Conservation (phyloP, 2,113 vertebrate genomes). For the Accipiter cooperii region DNA sequence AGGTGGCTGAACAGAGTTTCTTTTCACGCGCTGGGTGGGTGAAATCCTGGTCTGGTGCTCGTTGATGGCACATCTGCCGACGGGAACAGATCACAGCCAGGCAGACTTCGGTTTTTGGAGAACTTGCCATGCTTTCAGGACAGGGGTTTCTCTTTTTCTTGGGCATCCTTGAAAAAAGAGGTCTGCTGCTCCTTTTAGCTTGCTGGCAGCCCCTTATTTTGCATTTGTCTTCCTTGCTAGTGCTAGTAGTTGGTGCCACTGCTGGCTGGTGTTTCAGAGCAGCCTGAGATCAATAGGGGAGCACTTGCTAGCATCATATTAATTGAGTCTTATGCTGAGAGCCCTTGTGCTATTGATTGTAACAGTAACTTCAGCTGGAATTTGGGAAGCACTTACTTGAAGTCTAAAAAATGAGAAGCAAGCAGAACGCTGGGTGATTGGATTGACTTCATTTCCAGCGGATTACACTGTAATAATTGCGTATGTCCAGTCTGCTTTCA, state of each 20-base stretch:
- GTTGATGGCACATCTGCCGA: background rate
- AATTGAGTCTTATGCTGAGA: constrained; percentile 51
- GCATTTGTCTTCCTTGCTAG: background rate
- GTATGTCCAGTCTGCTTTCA: constrained; percentile 32
- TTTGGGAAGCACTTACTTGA: constrained; percentile 61
- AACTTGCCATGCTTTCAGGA: rapidly evolving
- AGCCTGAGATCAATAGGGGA: constrained; percentile 38
- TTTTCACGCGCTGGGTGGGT: rapidly evolving
- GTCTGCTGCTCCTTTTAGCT: background rate
- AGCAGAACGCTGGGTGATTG: constrained; percentile 31
- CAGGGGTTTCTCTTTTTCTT: background rate
- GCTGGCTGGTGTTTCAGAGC: constrained; percentile 15
- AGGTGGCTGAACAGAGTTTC: background rate
- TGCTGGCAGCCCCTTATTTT: background rate
- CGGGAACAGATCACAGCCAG: background rate
- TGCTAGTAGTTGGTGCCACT: background rate
- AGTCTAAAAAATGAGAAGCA: constrained; percentile 54
- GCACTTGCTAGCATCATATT: constrained; percentile 18
- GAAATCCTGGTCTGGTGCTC: background rate
- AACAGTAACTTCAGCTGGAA: constrained; percentile 58
- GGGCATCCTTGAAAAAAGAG: background rate
- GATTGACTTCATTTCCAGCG: constrained; percentile 58
- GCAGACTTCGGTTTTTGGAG: background rate
- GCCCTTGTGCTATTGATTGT: constrained; percentile 38
- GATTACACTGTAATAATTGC: constrained; percentile 62